Evolutionary conservation across 1,140 invertebrate species (phyloP).

Genomic region (Bursaphelenchus mucronatus): DNA sequence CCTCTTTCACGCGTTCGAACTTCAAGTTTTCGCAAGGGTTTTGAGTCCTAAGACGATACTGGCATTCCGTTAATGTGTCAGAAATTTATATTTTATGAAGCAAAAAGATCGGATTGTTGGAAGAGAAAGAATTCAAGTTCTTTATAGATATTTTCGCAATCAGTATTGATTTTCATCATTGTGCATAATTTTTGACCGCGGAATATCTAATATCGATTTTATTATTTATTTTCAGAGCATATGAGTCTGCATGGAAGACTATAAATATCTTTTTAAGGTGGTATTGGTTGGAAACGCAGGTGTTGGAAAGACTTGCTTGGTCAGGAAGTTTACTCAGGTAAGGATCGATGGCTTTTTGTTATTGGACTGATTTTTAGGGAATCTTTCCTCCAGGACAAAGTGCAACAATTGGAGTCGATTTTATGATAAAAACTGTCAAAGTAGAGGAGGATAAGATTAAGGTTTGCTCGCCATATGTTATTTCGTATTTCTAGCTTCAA

Average conservation of each 20-base stretch:
- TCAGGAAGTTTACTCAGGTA: conserved; percentile 57
- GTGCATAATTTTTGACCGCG: too few relatives aligned
- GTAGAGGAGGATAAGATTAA: conserved; percentile 89
- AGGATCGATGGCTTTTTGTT: background rate
- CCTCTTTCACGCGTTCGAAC: too few relatives aligned
- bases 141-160: too few relatives aligned
- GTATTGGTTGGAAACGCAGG: conserved; percentile 67
- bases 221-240: background rate
- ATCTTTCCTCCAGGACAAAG: conserved; percentile 88
- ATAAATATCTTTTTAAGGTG: conserved; percentile 58
- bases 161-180: too few relatives aligned
- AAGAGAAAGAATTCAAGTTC: too few relatives aligned
- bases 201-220: background rate
- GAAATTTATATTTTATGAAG: too few relatives aligned
- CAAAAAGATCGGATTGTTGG: too few relatives aligned
- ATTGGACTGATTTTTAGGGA: conserved; percentile 66
- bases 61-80: too few relatives aligned
- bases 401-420: conserved; percentile 90
- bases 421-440: conserved; percentile 88
- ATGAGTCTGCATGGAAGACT: conserved; percentile 48
- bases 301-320: conserved; percentile 77
- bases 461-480: conserved; percentile 64
- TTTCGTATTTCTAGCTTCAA: conserved; percentile 33
- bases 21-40: too few relatives aligned
- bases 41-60: too few relatives aligned